A percentile compares a stretch with the other conserved stretches of the same genome.
Evolutionary conservation across 2,113 vertebrate genomes (phyloP).

Genomic region (Cervus canadensis): DNA sequence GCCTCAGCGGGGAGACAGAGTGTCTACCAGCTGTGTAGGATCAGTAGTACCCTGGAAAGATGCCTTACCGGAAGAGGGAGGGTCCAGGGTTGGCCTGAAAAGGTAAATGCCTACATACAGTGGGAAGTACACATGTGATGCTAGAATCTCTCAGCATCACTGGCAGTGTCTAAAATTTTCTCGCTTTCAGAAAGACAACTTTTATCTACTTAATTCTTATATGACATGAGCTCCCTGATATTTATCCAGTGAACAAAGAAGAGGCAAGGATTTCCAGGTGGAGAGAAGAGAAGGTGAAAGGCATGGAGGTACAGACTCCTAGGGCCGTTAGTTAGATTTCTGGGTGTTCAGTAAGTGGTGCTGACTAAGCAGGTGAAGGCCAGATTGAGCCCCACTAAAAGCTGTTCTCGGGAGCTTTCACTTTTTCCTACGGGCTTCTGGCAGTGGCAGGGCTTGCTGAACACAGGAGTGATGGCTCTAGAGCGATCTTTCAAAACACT

Average conservation of each 20-base stretch:
- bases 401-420: neutral
- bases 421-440: neutral
- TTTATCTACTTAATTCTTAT: neutral
- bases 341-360: neutral
- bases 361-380: neutral
- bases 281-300: neutral
- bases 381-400: neutral
- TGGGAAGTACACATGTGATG: neutral
- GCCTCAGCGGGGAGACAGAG: neutral
- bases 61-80: neutral
- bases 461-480: neutral
- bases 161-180: neutral
- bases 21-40: neutral
- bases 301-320: fast-evolving
- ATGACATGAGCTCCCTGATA: neutral
- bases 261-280: neutral
- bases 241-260: neutral
- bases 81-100: neutral
- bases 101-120: neutral
- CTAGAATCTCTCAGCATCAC: neutral
- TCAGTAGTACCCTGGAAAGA: no score
- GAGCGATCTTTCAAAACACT: neutral
- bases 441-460: no score
- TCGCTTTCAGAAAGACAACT: neutral
- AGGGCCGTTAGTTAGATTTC: neutral